A percentile compares a stretch with the other conserved stretches of the same genome.
Conservation (phyloP, 2,113 vertebrate genomes). For the Serranochromis macrocephalus region DNA sequence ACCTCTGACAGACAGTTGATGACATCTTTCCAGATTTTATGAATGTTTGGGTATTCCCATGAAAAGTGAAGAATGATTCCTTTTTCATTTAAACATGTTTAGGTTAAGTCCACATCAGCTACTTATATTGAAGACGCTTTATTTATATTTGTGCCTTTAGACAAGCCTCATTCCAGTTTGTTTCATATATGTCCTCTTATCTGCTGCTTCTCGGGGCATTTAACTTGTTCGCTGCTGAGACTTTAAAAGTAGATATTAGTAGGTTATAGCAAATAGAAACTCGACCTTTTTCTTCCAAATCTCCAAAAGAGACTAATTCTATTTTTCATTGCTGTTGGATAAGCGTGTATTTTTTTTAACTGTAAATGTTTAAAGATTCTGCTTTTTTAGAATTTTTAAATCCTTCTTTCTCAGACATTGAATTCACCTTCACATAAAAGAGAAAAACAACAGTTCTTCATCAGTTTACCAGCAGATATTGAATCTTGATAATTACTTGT, state of each 20-base stretch:
- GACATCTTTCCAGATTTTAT: not conserved
- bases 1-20: not conserved
- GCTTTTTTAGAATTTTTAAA: not conserved
- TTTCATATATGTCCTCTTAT: not conserved
- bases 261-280: not conserved
- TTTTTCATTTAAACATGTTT: not conserved
- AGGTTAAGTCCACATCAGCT: not conserved
- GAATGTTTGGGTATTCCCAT: not conserved
- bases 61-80: not conserved
- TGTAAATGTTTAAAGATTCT: not conserved
- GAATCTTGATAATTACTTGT: not conserved
- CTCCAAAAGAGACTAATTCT: not conserved
- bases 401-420: not conserved
- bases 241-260: not conserved
- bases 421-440: not conserved
- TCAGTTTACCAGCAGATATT: not conserved
- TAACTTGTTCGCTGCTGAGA: not conserved
- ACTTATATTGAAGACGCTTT: not conserved
- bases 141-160: not conserved
- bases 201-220: not conserved
- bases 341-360: not conserved
- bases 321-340: not conserved
- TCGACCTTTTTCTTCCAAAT: fast-evolving
- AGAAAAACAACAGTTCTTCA: not conserved
- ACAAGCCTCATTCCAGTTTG: not conserved